Base-by-base conservation (phyloP, 1,140 invertebrate species). In the Saccostrea cuccullata region DNA sequence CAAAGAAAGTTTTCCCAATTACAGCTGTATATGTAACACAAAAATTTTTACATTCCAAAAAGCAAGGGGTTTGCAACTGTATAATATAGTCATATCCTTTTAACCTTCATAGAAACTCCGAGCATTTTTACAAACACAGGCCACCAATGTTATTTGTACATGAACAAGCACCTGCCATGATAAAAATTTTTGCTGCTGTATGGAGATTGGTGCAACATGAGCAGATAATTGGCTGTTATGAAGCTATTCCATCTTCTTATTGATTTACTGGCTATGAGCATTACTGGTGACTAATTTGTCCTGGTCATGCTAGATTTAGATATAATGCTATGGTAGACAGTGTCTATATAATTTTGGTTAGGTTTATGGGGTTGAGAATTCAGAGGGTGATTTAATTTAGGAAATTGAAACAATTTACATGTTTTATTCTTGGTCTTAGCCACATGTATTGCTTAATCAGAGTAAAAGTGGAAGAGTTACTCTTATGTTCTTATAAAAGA, bases 201-300 rank as follows among this genome's bases (percentile, higher is more conserved):
- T 12, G 70, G 70, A 26, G 26, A 77, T 12, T 0, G 70, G 23
- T 77, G 30, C 70, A 77, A 77, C 26, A 30, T 77, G 70, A 77
- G 23, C 70, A 77, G 30, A 77, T 77, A 77, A 77, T 77, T 77
- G 70, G 58, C 70, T 36, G 23, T 77, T 77, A 77, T 77, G 23
- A 6, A 12, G 23, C 15, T 36, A 30, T 36, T 12, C 70, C 26
- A 77, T 15, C 13, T 36, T 26, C 23, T 77, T 77, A 77, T 77
- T 77, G 70, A 77, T 77, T 77, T 77, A 26, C 70, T 77, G 70
- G 8, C 9, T 26, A 77, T 77, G 70, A 77, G 70, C 26, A 77
- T 77, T 77, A 77, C 30, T 36, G 26, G 70, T 30, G 15, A 26
- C 30, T 77, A 77, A 77, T 77, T 77, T 77, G 70, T 77, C 70